A percentile compares a stretch with the other conserved stretches of the same genome.
phyloP scores from a whole-genome alignment of 2,888 invertebrate genomes.

The Ectemnius lituratus region DNA sequence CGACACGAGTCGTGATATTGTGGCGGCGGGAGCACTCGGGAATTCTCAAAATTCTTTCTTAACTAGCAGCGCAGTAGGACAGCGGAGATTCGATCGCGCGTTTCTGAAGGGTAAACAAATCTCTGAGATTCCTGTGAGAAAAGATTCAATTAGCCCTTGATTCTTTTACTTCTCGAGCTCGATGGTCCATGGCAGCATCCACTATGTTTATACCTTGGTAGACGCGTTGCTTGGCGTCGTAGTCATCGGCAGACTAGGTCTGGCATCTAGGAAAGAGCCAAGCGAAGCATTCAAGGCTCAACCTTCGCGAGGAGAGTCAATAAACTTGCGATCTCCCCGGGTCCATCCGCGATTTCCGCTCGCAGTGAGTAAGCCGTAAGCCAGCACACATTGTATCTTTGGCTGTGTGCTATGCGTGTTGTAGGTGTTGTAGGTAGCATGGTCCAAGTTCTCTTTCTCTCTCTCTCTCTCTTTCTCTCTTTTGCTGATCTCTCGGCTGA shows the following conservation, averaged over 20 bases:
- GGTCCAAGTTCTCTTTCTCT: no score
- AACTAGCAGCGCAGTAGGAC: slow-evolving; percentile 8
- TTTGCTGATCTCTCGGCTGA: slow-evolving; percentile 13
- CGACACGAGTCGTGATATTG: no score
- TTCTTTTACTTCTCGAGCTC: no score
- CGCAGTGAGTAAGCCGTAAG: slow-evolving; percentile 14
- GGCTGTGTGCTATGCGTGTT: slow-evolving; percentile 11
- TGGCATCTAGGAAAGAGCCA: no score
- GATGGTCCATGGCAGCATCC: not conserved
- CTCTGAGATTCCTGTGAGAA: no score
- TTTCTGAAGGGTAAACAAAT: no score
- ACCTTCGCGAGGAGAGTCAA: slow-evolving; percentile 29
- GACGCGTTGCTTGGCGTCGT: slow-evolving; percentile 25
- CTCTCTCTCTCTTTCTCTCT: no score
- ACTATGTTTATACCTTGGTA: slow-evolving; percentile 19
- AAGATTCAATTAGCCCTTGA: no score
- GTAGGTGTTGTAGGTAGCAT: no score
- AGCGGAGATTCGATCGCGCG: not conserved
- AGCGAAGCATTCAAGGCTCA: not conserved
- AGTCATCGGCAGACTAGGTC: no score
- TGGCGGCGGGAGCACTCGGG: not conserved
- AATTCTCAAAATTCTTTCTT: slow-evolving; percentile 15
- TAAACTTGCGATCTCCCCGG: slow-evolving; percentile 39
- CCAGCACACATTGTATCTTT: slow-evolving; percentile 7
- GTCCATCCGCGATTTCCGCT: slow-evolving; percentile 36